phyloP scores from a whole-genome alignment of 2,113 vertebrate species.

The Charina bottae region DNA sequence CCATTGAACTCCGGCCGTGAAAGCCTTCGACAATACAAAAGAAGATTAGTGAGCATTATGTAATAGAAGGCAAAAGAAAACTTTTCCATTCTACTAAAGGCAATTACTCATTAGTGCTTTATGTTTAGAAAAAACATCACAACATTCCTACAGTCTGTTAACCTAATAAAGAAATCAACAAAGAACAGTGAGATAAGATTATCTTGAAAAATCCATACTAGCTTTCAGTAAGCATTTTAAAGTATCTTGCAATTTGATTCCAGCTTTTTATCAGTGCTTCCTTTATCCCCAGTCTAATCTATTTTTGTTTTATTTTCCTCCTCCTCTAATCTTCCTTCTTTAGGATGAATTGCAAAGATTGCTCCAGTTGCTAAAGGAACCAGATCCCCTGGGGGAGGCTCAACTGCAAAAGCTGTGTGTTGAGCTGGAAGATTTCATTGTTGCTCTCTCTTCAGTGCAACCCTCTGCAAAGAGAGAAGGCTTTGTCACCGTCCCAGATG shows the following conservation, averaged over 20 bases:
- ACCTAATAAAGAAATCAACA: background rate
- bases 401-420: conserved; percentile 85
- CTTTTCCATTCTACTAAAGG: background rate
- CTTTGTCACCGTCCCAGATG: conserved; percentile 94
- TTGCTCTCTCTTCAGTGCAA: conserved; percentile 84
- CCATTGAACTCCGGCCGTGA: too few relatives aligned
- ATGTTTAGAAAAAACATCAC: background rate
- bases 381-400: conserved; percentile 78
- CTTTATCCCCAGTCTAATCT: too few relatives aligned
- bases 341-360: conserved; percentile 84
- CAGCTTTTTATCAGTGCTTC: background rate
- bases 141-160: background rate
- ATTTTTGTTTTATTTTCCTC: background rate
- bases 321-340: background rate
- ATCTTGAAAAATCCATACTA: background rate
- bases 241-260: background rate
- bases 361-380: conserved; percentile 79
- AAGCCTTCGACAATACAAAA: too few relatives aligned
- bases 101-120: background rate
- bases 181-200: background rate
- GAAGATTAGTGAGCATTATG: background rate
- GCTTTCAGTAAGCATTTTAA: background rate
- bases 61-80: background rate
- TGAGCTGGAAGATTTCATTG: conserved; percentile 88
- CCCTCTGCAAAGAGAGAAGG: conserved; percentile 98